These are phyloP conservation scores for Phrynosoma blainvillii DNA, from an alignment of 2,113 vertebrate species.

Conservation along the genomic window DNA sequence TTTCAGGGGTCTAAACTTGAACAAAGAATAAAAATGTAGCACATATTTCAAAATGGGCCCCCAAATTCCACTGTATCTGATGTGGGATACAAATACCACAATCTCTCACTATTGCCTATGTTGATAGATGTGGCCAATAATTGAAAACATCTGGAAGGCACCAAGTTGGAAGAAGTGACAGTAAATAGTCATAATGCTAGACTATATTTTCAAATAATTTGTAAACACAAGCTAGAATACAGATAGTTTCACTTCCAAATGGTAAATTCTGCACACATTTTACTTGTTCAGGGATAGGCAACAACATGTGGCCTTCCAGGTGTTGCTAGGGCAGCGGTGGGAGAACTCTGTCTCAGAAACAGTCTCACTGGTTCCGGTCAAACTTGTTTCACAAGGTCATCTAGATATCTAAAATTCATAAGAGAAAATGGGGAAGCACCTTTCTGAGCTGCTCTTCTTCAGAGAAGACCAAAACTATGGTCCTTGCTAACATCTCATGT, in stretches of 20 bases:
- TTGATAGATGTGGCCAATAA: not conserved
- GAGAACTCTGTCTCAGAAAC: not conserved
- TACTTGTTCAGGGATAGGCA: constrained; percentile 5
- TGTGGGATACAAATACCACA: not conserved
- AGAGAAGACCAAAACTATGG: not conserved
- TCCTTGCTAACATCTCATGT: constrained; percentile 1
- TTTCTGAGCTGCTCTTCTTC: not conserved
- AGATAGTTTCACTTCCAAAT: not conserved
- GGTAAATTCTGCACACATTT: constrained; percentile 16
- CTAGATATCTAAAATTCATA: not conserved
- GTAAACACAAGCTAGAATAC: constrained; percentile 5
- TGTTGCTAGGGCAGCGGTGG: not conserved
- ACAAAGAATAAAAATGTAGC: not conserved
- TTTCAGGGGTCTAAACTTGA: not conserved
- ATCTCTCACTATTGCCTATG: not conserved
- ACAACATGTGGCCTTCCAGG: not conserved
- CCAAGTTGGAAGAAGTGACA: not conserved
- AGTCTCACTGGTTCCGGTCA: not conserved
- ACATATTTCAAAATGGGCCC: not conserved
- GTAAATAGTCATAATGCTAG: constrained; percentile 2
- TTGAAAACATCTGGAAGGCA: not conserved
- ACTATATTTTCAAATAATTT: constrained; percentile 20
- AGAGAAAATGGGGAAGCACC: not conserved
- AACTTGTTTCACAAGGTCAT: not conserved
- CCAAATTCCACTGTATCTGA: not conserved